Evolutionary conservation across 2,888 invertebrate species (phyloP).

Genomic region (Listrodromus nycthemerus): DNA sequence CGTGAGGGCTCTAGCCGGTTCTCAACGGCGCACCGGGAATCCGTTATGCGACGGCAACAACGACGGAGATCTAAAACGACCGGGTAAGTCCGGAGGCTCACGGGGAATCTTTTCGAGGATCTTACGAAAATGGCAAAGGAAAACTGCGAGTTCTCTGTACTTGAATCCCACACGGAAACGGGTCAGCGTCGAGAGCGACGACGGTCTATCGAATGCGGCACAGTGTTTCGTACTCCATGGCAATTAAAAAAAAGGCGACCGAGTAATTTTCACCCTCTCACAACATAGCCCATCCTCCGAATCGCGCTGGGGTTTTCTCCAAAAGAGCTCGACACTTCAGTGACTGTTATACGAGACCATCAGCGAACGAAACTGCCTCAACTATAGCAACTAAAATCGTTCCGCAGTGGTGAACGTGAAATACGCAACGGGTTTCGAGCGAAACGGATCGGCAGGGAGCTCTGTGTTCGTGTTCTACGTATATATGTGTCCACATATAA

Average conservation of each 20-base stretch:
- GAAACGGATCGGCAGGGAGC: constrained; percentile 48
- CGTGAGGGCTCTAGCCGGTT: constrained; percentile 53
- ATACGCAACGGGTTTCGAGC: constrained; percentile 59
- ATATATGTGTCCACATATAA: neutral
- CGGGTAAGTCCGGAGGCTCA: constrained; percentile 52
- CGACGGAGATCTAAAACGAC: constrained; percentile 51
- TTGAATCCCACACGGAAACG: neutral
- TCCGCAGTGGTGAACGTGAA: constrained; percentile 56
- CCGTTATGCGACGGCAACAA: constrained; percentile 51
- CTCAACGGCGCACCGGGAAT: constrained; percentile 46
- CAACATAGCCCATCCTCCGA: constrained; percentile 1
- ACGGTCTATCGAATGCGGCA: constrained; percentile 1
- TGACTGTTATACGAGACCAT: constrained; percentile 57
- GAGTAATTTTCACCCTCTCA: constrained; percentile 51
- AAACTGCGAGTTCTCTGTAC: constrained; percentile 33
- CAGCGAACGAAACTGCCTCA: constrained; percentile 53
- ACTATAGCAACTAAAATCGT: constrained; percentile 56
- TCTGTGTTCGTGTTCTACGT: neutral
- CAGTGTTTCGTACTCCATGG: neutral
- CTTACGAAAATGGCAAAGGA: constrained; percentile 38
- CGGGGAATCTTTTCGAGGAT: constrained; percentile 46
- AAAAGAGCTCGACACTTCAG: constrained; percentile 56
- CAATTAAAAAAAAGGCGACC: constrained; percentile 30
- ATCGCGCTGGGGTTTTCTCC: constrained; percentile 34
- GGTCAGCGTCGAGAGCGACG: neutral